Percentiles rank a stretch among this genome's conserved stretches.
These are phyloP conservation scores for Sciurus niger DNA, from an alignment of 2,113 vertebrate species.

Conservation along the genomic window DNA sequence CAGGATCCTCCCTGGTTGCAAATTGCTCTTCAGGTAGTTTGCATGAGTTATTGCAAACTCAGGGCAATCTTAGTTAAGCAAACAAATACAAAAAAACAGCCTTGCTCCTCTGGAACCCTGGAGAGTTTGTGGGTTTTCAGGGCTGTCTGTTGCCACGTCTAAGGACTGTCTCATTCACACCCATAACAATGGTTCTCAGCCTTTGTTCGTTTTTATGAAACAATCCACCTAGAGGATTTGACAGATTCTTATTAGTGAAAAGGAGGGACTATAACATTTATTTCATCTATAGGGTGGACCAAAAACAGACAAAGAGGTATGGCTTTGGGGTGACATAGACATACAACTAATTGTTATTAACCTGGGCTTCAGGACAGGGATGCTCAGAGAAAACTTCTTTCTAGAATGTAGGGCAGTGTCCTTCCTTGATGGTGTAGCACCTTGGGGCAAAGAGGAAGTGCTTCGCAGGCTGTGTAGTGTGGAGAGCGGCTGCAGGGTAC, in stretches of 20 bases:
- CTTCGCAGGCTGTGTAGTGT: background rate
- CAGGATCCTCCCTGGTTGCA: background rate
- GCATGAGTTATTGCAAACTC: constrained; percentile 37
- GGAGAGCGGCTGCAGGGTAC: background rate
- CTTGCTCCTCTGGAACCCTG: background rate
- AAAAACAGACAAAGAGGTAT: background rate
- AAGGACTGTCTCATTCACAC: constrained; percentile 15
- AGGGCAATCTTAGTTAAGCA: background rate
- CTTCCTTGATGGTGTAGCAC: background rate
- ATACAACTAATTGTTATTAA: background rate
- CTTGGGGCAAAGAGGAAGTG: background rate
- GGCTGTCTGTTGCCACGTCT: background rate
- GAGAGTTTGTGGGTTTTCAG: background rate
- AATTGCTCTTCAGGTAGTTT: background rate
- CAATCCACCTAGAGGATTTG: background rate
- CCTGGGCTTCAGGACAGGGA: background rate
- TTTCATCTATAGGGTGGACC: background rate
- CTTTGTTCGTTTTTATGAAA: constrained; percentile 35
- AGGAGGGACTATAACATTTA: background rate
- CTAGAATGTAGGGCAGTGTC: background rate
- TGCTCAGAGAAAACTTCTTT: background rate
- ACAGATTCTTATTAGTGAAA: background rate
- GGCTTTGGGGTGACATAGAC: background rate
- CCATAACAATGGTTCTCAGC: background rate
- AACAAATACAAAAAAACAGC: background rate